Conservation (phyloP, 1,140 invertebrate genomes). For the Drosophila tani region DNA sequence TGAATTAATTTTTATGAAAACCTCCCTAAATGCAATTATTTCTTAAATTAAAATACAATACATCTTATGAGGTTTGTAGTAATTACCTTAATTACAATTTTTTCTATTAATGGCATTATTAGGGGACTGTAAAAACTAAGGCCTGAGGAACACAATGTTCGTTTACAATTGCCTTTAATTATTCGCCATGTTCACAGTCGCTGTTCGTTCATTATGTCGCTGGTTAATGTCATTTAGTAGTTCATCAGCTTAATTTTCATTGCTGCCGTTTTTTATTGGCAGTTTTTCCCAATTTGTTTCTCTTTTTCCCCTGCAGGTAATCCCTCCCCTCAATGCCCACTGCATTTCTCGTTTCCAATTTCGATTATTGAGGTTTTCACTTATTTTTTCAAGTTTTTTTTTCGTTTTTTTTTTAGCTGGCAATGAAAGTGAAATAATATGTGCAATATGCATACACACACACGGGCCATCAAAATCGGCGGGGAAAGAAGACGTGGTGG, state of each 20-base stretch:
- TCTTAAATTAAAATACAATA: too few relatives aligned
- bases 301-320: slow-evolving; percentile 3
- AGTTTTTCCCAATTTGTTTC: slow-evolving; percentile 13
- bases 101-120: too few relatives aligned
- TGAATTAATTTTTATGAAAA: too few relatives aligned
- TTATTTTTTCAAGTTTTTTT: slow-evolving; percentile 25
- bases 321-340: neutral
- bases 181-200: slow-evolving; percentile 28
- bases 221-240: slow-evolving; percentile 55
- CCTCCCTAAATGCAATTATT: too few relatives aligned
- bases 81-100: too few relatives aligned
- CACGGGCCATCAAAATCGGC: neutral
- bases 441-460: slow-evolving; percentile 30
- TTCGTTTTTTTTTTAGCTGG: slow-evolving; percentile 30
- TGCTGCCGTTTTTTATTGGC: neutral
- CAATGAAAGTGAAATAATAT: slow-evolving; percentile 67
- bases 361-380: slow-evolving; percentile 49
- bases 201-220: slow-evolving; percentile 21
- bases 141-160: slow-evolving; percentile 6
- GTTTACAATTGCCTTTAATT: slow-evolving; percentile 69
- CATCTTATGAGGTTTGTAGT: too few relatives aligned
- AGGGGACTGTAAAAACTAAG: neutral
- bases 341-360: slow-evolving; percentile 45
- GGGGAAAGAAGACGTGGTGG: slow-evolving; percentile 21
- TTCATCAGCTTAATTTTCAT: slow-evolving; percentile 57